Evolutionary conservation across 1,140 invertebrate genomes (phyloP).

Genomic region (Drosophila grimshawi): DNA sequence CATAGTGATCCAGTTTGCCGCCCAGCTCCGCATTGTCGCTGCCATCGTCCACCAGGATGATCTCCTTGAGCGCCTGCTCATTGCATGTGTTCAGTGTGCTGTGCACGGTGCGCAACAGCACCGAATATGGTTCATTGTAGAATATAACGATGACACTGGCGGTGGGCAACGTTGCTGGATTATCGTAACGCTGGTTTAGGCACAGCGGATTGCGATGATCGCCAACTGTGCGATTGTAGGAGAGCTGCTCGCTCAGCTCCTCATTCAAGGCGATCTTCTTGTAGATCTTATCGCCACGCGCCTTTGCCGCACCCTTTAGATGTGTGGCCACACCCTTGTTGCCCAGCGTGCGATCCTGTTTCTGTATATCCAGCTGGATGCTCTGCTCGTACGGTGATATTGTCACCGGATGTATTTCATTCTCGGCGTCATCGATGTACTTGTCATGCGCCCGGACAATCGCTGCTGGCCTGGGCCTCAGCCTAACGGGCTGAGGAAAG

Average conservation of each 20-base stretch:
- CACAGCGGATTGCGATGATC: conserved; percentile 86
- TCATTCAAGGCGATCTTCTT: conserved; percentile 93
- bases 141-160: conserved; percentile 93
- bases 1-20: conserved; percentile 91
- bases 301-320: conserved; percentile 85
- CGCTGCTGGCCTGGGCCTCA: conserved; percentile 11
- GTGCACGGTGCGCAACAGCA: conserved; percentile 93
- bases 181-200: conserved; percentile 84
- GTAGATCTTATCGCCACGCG: conserved; percentile 87
- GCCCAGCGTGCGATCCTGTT: conserved; percentile 86
- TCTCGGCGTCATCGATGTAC: conserved; percentile 44
- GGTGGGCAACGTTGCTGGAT: conserved; percentile 84
- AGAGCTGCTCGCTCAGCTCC: conserved; percentile 91
- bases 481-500: background rate
- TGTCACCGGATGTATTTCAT: conserved; percentile 60
- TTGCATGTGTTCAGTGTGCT: conserved; percentile 94
- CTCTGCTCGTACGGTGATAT: conserved; percentile 78
- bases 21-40: conserved; percentile 91
- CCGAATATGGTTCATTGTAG: conserved; percentile 95
- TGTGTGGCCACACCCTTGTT: conserved; percentile 87
- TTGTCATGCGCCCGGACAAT: conserved; percentile 8
- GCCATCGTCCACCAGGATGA: conserved; percentile 95
- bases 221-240: conserved; percentile 90
- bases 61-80: conserved; percentile 89
- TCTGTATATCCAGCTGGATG: conserved; percentile 82